A percentile compares a stretch with the other conserved stretches of the same genome.
phyloP scores from a whole-genome alignment of 2,797 vertebrate genomes.

The Sebastes taczanowskii region DNA sequence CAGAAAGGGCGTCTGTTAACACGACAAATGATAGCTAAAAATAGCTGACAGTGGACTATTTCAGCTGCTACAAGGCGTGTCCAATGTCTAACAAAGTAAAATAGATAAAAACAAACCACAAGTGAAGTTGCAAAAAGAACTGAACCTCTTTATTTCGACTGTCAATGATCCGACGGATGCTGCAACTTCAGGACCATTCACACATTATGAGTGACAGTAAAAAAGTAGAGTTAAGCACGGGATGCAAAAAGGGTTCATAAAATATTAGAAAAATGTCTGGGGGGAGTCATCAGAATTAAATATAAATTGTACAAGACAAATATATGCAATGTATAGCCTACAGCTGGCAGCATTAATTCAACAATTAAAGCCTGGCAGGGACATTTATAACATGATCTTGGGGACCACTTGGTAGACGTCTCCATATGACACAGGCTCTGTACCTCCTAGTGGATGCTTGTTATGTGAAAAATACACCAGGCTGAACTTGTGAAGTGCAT shows the following conservation, averaged over 20 bases:
- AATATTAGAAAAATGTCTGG: constrained; percentile 78
- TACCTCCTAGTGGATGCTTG: constrained; percentile 64
- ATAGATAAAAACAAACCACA: constrained; percentile 41
- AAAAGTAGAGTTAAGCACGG: constrained; percentile 78
- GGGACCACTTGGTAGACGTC: constrained; percentile 61
- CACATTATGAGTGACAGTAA: constrained; percentile 78
- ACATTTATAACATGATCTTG: constrained; percentile 57
- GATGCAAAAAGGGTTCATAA: constrained; percentile 79
- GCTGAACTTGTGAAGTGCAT: constrained; percentile 62
- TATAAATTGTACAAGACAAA: constrained; percentile 79
- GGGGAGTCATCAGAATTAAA: constrained; percentile 73
- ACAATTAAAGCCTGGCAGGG: constrained; percentile 69
- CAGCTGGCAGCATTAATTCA: constrained; percentile 61
- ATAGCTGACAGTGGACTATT: background rate
- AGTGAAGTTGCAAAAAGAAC: constrained; percentile 78
- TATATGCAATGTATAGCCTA: constrained; percentile 60
- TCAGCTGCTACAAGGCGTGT: background rate
- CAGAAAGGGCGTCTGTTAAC: background rate
- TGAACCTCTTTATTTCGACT: constrained; percentile 83
- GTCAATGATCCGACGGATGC: constrained; percentile 74
- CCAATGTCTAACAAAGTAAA: background rate
- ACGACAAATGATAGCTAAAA: background rate
- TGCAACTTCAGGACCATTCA: constrained; percentile 81
- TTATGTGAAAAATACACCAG: constrained; percentile 63
- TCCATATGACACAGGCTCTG: constrained; percentile 66